Evolutionary conservation across 2,888 invertebrate genomes (phyloP), one percentile per base, ranked within the genome.

Genomic region (Calameuta pallipes): DNA sequence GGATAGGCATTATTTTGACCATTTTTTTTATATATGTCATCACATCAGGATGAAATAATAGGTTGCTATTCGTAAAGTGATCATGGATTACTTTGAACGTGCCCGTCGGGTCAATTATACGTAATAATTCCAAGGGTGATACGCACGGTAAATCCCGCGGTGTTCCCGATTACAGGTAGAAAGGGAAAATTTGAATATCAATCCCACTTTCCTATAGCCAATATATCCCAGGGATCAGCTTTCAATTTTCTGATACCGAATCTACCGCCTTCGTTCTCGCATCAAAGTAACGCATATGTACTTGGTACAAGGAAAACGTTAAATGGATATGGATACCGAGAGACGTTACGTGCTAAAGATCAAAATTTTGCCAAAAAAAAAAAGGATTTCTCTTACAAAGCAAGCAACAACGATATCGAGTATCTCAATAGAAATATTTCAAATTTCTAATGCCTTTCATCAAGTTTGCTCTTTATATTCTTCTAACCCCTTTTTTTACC

Each of bases 171-270:
- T 56, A 56, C 23, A 56, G 71, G 71, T 31, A 71, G 71, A 71
- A 31, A 71, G 70, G 41, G 4, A 56, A 31, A 71, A 76, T 78
- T 75, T 78, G 41, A 73, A 76, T 78, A 73, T 75, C 73, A 68
- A 75, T 56, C 33, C 33, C 33, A 37, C 36, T 56, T 76, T 76
- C 56, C 12, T 11, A 11, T 34, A 2, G 13, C 37, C n/a, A 71
- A 78, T 35, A 78, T 35, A 77, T 77, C 78, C 73, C 41, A 31
- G 70, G 76, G 78, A 76, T 78, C 71, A 73, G 69, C 34, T 78
- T 78, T 76, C 78, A 76, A 78, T 78, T 76, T 78, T 73, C 75
- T 73, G 73, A 78, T 78, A 78, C 70, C 13, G 30, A n/a, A 74
- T 34, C 37, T 30, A 33, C 74, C 30, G 30, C 11, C 37, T 30